Evolutionary conservation across 2,888 invertebrate genomes (phyloP).

Genomic region (Microctonus brassicae): DNA sequence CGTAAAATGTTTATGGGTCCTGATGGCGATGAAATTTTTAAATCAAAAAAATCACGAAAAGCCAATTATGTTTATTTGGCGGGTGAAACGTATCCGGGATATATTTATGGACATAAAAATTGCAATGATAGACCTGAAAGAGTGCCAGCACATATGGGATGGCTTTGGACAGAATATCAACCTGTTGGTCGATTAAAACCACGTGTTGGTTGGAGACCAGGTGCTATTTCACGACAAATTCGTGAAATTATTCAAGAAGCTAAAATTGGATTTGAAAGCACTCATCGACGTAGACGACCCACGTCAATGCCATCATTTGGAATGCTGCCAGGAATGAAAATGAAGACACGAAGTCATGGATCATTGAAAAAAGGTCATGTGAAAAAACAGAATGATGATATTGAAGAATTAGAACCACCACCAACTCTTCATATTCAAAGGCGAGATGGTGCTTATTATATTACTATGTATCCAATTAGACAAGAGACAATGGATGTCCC

Average conservation of each 20-base stretch:
- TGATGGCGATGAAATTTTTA: constrained; percentile 42
- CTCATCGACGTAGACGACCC: constrained; percentile 35
- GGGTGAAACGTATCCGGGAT: constrained; percentile 58
- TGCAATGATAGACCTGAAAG: constrained; percentile 55
- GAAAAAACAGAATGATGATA: constrained; percentile 41
- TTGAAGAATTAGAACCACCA: constrained; percentile 54
- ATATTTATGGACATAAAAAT: constrained; percentile 57
- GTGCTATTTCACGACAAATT: constrained; percentile 55
- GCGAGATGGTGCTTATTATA: constrained; percentile 64
- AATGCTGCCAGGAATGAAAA: constrained; percentile 21
- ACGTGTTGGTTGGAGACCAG: constrained; percentile 64
- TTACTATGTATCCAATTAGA: constrained; percentile 68
- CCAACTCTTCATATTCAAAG: constrained; percentile 65
- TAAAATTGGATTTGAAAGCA: constrained; percentile 42
- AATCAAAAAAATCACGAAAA: constrained; percentile 33
- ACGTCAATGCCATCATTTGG: constrained; percentile 38
- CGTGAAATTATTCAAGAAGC: constrained; percentile 51
- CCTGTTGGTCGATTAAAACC: constrained; percentile 52
- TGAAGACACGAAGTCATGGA: constrained; percentile 39
- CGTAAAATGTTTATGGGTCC: constrained; percentile 36
- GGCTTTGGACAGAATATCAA: constrained; percentile 60
- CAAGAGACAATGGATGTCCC: constrained; percentile 53
- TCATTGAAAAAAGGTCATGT: constrained; percentile 43
- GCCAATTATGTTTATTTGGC: constrained; percentile 58
- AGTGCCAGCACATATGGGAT: constrained; percentile 65